These are phyloP conservation scores for Drosophila cracens DNA, from an alignment of 2,888 invertebrate species.

Conservation along the genomic window DNA sequence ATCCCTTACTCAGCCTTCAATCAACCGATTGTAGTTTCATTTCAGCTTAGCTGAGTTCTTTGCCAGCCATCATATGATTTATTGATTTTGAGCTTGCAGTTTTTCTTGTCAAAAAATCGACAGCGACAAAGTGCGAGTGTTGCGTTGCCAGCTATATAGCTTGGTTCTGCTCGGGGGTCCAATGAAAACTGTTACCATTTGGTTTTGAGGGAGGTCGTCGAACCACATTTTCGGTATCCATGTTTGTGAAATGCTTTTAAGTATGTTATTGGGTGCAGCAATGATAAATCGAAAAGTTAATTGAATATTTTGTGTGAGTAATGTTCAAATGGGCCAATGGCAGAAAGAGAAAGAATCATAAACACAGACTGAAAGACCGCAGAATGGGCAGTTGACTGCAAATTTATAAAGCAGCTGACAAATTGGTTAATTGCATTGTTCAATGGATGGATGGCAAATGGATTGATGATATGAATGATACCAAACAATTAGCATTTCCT, in stretches of 20 bases:
- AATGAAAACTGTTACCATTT: conserved; percentile 45
- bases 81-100: conserved; percentile 72
- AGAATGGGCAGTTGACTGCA: neutral
- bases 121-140: conserved; percentile 37
- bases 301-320: conserved; percentile 39
- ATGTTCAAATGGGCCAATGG: conserved; percentile 12
- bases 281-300: conserved; percentile 53
- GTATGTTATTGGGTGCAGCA: conserved; percentile 24
- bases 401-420: neutral
- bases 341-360: conserved; percentile 4
- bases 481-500: conserved; percentile 1
- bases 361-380: conserved; percentile 1
- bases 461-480: conserved; percentile 5
- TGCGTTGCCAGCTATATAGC: conserved; percentile 35
- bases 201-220: conserved; percentile 16
- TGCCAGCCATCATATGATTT: conserved; percentile 60
- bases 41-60: conserved; percentile 54
- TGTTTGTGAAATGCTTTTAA: conserved; percentile 35
- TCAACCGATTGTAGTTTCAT: conserved; percentile 53
- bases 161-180: conserved; percentile 18
- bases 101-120: conserved; percentile 69
- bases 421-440: conserved; percentile 5
- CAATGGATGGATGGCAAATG: conserved; percentile 3
- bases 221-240: conserved; percentile 4
- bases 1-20: neutral